Conservation (phyloP, 2,113 vertebrate species). For the Himantopus leucocephalus region DNA sequence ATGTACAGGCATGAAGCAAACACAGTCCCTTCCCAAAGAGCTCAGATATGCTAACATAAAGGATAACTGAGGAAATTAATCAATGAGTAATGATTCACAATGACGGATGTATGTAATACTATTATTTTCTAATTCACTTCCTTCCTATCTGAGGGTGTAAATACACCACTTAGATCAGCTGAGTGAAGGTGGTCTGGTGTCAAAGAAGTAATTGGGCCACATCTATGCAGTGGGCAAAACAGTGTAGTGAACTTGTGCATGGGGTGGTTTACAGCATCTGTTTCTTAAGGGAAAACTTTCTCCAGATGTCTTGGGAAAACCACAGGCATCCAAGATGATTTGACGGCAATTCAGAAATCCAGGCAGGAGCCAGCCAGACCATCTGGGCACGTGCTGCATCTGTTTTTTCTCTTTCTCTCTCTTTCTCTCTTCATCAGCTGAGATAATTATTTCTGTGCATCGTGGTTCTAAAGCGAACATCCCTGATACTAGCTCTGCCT, state of each 20-base stretch:
- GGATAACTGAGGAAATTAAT: neutral
- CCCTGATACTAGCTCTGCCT: neutral
- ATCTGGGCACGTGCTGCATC: neutral
- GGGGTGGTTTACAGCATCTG: neutral
- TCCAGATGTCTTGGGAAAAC: neutral
- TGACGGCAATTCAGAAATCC: neutral
- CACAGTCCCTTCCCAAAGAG: neutral
- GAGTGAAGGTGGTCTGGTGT: neutral
- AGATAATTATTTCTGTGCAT: neutral
- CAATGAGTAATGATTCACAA: neutral
- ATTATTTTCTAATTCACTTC: neutral
- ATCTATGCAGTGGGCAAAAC: neutral
- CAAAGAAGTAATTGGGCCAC: neutral
- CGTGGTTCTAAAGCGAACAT: neutral
- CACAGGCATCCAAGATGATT: neutral
- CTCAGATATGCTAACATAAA: neutral
- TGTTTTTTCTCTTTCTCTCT: neutral
- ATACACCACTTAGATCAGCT: neutral
- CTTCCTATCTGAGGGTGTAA: neutral
- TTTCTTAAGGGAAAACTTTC: neutral
- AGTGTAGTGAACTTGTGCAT: neutral
- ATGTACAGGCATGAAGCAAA: neutral
- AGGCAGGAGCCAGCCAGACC: neutral
- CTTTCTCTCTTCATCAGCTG: neutral
- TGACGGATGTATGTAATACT: rapidly evolving